phyloP scores from a whole-genome alignment of 2,797 vertebrate genomes.

The Pyrocephalus nanus region DNA sequence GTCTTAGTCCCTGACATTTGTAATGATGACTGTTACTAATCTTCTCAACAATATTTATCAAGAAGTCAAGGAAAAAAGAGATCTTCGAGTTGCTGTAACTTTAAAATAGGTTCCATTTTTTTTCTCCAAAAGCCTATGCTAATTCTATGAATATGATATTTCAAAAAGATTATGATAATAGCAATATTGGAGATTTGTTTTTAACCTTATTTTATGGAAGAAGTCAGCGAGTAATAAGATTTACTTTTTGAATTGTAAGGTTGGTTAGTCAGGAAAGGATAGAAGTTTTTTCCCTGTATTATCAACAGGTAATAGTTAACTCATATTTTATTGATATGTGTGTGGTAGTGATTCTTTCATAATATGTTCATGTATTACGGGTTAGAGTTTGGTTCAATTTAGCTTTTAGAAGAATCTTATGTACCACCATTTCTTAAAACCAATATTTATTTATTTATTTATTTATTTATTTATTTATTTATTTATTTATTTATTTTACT shows the following conservation, averaged over 20 bases:
- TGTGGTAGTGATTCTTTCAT: background rate
- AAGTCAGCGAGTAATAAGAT: background rate
- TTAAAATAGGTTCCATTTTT: background rate
- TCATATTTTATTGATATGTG: background rate
- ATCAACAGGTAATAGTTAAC: background rate
- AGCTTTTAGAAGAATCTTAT: background rate
- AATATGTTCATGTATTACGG: background rate
- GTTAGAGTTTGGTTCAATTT: background rate
- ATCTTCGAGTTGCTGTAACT: background rate
- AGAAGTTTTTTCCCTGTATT: background rate
- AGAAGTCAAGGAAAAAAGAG: background rate
- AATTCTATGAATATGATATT: background rate
- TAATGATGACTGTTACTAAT: background rate
- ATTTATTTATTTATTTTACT: background rate
- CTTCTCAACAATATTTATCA: background rate
- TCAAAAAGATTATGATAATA: background rate
- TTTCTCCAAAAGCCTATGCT: background rate
- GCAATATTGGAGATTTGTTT: background rate
- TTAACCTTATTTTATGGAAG: background rate
- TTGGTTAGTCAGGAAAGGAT: background rate
- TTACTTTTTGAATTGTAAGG: background rate
- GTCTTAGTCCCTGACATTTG: background rate
- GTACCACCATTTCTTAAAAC: background rate
- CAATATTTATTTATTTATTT: background rate
- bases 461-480: background rate